Percentiles rank a stretch among this genome's conserved stretches.
Evolutionary conservation across 2,113 vertebrate genomes (phyloP).

Genomic region (Pelusios castaneus): DNA sequence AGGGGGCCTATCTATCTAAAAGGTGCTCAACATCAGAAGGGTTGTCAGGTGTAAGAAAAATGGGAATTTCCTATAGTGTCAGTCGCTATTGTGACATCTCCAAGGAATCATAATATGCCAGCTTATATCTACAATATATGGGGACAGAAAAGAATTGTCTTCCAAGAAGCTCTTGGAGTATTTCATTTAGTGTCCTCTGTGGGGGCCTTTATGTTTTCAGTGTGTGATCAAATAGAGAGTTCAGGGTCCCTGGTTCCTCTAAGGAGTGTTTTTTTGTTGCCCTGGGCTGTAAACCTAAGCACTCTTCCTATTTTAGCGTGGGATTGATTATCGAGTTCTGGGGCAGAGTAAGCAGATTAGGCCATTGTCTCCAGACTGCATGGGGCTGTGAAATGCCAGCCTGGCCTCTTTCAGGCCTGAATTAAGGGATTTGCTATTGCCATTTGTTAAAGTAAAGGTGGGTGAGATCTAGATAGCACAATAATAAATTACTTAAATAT

Average conservation of each 20-base stretch:
- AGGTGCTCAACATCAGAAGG: background rate
- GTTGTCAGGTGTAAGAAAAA: background rate
- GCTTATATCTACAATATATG: background rate
- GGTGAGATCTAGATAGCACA: constrained; percentile 65
- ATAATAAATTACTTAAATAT: constrained; percentile 77
- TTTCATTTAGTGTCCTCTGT: background rate
- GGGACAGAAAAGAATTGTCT: background rate
- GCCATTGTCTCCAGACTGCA: constrained; percentile 64
- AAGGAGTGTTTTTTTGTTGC: background rate
- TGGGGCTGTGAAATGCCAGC: constrained; percentile 70
- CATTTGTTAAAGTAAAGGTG: constrained; percentile 79
- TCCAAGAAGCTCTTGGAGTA: background rate
- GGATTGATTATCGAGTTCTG: constrained; percentile 46
- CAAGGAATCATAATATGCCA: rapidly evolving
- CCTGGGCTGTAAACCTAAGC: constrained; percentile 39
- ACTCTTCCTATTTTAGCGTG: constrained; percentile 44
- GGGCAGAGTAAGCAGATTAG: constrained; percentile 76
- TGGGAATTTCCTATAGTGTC: background rate
- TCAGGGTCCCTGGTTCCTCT: background rate
- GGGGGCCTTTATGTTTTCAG: background rate
- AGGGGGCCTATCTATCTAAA: background rate
- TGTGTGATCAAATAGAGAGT: background rate
- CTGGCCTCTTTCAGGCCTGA: constrained; percentile 67
- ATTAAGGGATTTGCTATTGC: constrained; percentile 79
- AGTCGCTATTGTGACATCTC: rapidly evolving